phyloP scores from a whole-genome alignment of 2,113 vertebrate species.

The Rhea americana region DNA sequence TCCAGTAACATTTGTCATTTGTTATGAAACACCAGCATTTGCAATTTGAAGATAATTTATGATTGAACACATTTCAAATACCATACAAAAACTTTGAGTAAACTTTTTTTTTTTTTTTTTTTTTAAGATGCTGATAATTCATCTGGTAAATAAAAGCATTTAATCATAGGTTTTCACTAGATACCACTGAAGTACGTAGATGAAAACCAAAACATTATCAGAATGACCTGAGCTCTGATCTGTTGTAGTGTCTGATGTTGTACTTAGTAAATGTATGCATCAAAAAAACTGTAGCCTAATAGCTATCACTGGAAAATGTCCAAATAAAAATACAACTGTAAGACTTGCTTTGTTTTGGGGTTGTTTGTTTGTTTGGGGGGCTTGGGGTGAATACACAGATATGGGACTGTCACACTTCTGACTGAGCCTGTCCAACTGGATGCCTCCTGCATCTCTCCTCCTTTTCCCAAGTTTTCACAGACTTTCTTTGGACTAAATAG shows the following conservation, averaged over 20 bases:
- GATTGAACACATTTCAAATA: conserved; percentile 40
- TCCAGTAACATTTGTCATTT: conserved; percentile 25
- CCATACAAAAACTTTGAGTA: neutral
- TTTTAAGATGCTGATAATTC: conserved; percentile 54
- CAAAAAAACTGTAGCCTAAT: conserved; percentile 84
- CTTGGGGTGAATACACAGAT: neutral
- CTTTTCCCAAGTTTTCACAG: neutral
- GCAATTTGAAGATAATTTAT: conserved; percentile 56
- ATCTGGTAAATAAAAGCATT: conserved; percentile 61
- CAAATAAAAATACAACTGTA: conserved; percentile 88
- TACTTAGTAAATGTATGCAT: conserved; percentile 88
- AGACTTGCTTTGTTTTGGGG: conserved; percentile 5
- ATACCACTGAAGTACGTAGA: conserved; percentile 60
- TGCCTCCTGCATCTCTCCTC: neutral
- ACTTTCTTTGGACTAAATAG: neutral
- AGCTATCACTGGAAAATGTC: conserved; percentile 85
- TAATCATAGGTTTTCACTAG: conserved; percentile 66
- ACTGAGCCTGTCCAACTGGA: too few relatives aligned
- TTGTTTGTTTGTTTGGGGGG: neutral
- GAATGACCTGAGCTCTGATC: conserved; percentile 70
- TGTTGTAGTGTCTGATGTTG: conserved; percentile 85
- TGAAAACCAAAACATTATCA: conserved; percentile 71
- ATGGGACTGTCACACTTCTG: neutral
- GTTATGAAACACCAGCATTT: conserved; percentile 58
- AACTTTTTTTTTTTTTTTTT: conserved; percentile 12